These are phyloP conservation scores for Sciurus niger DNA, from an alignment of 2,113 vertebrate species.

Conservation along the genomic window DNA sequence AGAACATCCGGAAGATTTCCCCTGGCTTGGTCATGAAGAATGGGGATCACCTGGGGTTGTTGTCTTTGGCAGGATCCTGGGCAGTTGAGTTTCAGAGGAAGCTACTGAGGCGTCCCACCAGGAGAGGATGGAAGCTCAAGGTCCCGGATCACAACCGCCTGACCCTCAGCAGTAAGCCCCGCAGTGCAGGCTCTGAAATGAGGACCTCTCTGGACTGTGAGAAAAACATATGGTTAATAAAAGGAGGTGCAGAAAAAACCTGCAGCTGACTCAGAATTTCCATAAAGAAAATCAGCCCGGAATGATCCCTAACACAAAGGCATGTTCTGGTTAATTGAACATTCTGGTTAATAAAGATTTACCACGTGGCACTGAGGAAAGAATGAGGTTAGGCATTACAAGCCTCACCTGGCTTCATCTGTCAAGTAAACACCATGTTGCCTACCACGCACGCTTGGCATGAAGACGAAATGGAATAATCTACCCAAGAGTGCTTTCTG, in stretches of 20 bases:
- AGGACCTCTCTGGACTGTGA: fast-evolving
- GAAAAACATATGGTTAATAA: background rate
- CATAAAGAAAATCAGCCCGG: background rate
- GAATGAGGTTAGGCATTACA: too few species aligned
- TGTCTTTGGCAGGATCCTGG: background rate
- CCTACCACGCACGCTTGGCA: fast-evolving
- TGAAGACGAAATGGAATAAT: too few species aligned
- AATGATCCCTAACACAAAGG: background rate
- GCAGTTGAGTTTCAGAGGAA: too few species aligned
- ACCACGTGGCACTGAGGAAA: background rate
- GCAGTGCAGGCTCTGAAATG: background rate
- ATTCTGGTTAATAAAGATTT: background rate
- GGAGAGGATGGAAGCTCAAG: too few species aligned
- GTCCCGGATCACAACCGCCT: fast-evolving
- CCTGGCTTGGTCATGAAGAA: background rate
- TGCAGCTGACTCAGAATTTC: background rate
- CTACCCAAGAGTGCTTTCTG: background rate
- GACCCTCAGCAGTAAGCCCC: background rate
- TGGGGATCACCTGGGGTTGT: too few species aligned
- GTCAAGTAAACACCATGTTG: fast-evolving
- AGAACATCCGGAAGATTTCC: conserved; percentile 76
- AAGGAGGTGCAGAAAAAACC: background rate
- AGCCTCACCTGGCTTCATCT: background rate
- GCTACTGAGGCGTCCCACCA: fast-evolving
- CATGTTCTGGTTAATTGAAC: background rate